Evolutionary conservation across 2,797 vertebrate species (phyloP).

Genomic region (Parauchenoglanis punctatus): DNA sequence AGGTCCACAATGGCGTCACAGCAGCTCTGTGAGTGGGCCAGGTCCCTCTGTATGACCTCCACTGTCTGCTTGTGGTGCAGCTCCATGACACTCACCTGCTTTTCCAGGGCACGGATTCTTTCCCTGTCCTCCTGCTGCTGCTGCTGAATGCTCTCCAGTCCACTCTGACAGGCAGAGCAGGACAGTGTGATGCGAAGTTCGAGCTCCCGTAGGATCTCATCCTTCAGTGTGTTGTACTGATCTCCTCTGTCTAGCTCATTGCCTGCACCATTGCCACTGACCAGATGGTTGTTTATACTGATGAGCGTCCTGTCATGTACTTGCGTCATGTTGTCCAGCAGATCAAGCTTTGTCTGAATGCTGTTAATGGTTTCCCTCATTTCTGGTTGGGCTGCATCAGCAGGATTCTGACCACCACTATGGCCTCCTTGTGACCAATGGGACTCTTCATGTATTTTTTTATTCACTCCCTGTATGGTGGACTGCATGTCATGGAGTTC

Average conservation of each 20-base stretch:
- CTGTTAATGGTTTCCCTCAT: constrained; percentile 87
- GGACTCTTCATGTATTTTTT: constrained; percentile 72
- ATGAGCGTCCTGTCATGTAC: constrained; percentile 82
- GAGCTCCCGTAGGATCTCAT: constrained; percentile 77
- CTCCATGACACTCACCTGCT: constrained; percentile 81
- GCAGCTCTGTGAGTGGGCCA: constrained; percentile 71
- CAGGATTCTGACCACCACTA: constrained; percentile 73
- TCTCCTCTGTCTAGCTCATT: constrained; percentile 65
- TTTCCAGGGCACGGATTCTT: constrained; percentile 82
- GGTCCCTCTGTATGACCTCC: constrained; percentile 72
- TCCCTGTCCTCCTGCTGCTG: constrained; percentile 85
- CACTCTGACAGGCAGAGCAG: constrained; percentile 81
- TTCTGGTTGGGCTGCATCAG: constrained; percentile 84
- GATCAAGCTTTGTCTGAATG: constrained; percentile 87
- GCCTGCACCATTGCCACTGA: constrained; percentile 59
- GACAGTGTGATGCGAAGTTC: constrained; percentile 82
- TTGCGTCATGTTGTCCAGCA: constrained; percentile 85
- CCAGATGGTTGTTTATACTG: constrained; percentile 81
- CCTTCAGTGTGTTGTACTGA: constrained; percentile 70
- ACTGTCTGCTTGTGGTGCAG: constrained; percentile 78
- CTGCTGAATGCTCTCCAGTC: constrained; percentile 80
- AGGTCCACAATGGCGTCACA: constrained; percentile 71
- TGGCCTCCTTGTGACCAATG: constrained; percentile 57
- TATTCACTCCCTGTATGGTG: constrained; percentile 76
- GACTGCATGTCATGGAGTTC: constrained; percentile 83